Conservation (phyloP, 2,888 invertebrate species). For the Rhodophaea formosa region DNA sequence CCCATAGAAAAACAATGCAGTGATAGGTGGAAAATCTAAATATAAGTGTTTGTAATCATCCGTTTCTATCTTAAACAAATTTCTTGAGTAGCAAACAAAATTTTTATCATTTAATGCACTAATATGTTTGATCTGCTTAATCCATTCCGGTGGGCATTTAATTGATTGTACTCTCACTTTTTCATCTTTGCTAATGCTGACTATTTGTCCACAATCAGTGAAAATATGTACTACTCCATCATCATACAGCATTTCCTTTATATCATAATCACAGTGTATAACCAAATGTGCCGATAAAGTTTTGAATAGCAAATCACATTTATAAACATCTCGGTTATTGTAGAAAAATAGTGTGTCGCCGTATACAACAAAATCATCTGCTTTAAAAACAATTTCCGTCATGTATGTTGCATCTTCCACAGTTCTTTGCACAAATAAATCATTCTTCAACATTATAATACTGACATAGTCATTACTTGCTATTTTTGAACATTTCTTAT, state of each 20-base stretch:
- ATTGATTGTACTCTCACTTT: constrained; percentile 39
- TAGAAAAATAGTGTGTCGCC: constrained; percentile 49
- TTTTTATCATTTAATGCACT: constrained; percentile 55
- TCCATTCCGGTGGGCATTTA: constrained; percentile 58
- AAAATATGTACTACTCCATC: constrained; percentile 47
- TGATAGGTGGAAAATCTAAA: constrained; percentile 62
- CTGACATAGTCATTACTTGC: constrained; percentile 53
- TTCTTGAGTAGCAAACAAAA: constrained; percentile 63
- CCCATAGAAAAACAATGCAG: constrained; percentile 65
- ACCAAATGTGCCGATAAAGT: constrained; percentile 48
- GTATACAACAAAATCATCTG: constrained; percentile 55
- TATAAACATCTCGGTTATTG: constrained; percentile 52
- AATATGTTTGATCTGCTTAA: constrained; percentile 57
- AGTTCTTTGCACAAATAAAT: constrained; percentile 53
- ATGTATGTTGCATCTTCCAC: constrained; percentile 38
- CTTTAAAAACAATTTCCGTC: constrained; percentile 55
- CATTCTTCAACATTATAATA: constrained; percentile 50
- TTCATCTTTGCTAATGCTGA: constrained; percentile 42
- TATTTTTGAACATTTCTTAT: constrained; percentile 54
- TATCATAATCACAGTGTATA: constrained; percentile 51
- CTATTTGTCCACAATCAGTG: constrained; percentile 60
- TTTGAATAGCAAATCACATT: constrained; percentile 44
- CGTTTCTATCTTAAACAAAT: constrained; percentile 63
- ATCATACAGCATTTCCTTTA: constrained; percentile 55
- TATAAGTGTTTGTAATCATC: constrained; percentile 58